Evolutionary conservation across 2,888 invertebrate species (phyloP), one percentile per base, ranked within the genome.

Genomic region (Tortricodes alternella): DNA sequence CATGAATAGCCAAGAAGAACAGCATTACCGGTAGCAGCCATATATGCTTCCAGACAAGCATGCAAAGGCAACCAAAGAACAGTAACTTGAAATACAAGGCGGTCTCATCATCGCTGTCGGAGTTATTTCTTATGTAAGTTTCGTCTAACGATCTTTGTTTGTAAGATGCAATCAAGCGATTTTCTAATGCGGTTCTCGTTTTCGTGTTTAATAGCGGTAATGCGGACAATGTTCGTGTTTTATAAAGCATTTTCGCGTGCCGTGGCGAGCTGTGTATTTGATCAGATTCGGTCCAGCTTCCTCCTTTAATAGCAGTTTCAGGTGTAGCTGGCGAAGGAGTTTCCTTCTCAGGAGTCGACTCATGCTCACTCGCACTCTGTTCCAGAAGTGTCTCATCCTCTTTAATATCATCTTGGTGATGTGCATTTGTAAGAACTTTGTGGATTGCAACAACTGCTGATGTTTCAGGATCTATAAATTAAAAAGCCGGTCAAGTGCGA

Each of bases 1-100:
- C 83, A 77, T 95, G 95, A 64, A 96, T 94, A 0, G 93, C 90
- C 52, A 97, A 88, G 5, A 97, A 97, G 64, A 98, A 91, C 1
- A 95, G 92, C 48, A 96, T 89, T 18, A 97, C 92, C 5, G 95
- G 94, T 62, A 96, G 83, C 56, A 97, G 85, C 95, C 97, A 96
- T 48, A 95, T 92, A 72, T 97, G 94, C 68, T 96, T 95, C 95
- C 97, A 98, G 11, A 98, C 91, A 23, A 97, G 91, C 87, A 97
- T 96, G 49, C 95, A 93, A 5, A 95, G 85, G 68, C 97, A 97
- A 1, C 95, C 95, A 91, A 96, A 97, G 64, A 97, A 91, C 8
- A 97, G 83, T 3, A 94, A 92, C 70, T 95, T 96, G 70, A 96
- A 94, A 71, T 95, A 96, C 34, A 93, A 88, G 11, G 93, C 93